Percentiles rank a stretch among this genome's conserved stretches.
These are phyloP conservation scores for Etia nguti DNA, from an alignment of 2,113 vertebrate genomes.

Conservation along the genomic window DNA sequence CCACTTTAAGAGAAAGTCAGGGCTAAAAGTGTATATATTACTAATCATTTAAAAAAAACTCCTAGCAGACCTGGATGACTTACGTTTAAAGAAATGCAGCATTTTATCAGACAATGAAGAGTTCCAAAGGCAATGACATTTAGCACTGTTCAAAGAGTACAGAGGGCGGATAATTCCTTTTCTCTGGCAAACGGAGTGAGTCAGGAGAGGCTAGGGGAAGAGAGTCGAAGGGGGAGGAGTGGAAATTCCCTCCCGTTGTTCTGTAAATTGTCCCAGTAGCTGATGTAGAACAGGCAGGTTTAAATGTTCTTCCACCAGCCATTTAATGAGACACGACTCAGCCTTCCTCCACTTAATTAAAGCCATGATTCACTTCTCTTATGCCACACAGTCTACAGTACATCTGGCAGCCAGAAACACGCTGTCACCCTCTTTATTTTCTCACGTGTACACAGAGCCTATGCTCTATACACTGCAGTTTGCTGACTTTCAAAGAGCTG, in stretches of 20 bases:
- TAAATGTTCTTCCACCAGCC: slow-evolving; percentile 23
- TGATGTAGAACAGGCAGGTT: background rate
- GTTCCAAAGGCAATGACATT: background rate
- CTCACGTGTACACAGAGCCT: background rate
- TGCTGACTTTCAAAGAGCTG: background rate
- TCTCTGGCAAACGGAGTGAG: background rate
- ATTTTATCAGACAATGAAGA: background rate
- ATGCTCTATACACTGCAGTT: background rate
- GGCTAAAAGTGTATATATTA: background rate
- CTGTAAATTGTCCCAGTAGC: slow-evolving; percentile 20
- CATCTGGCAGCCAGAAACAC: slow-evolving; percentile 1
- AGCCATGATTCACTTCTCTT: slow-evolving; percentile 52
- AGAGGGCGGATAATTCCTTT: background rate
- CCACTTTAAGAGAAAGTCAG: background rate
- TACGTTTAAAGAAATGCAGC: background rate
- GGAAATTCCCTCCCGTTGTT: slow-evolving; percentile 25
- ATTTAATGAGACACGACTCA: slow-evolving; percentile 44
- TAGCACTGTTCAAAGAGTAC: background rate
- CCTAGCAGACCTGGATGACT: background rate
- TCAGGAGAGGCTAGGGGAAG: background rate
- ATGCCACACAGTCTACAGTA: slow-evolving; percentile 5
- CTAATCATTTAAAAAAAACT: background rate
- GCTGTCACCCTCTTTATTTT: background rate
- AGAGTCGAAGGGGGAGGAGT: background rate
- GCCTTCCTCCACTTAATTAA: slow-evolving; percentile 48